These are phyloP conservation scores for Nipponia nippon DNA, from an alignment of 2,113 vertebrate species.

Conservation along the genomic window DNA sequence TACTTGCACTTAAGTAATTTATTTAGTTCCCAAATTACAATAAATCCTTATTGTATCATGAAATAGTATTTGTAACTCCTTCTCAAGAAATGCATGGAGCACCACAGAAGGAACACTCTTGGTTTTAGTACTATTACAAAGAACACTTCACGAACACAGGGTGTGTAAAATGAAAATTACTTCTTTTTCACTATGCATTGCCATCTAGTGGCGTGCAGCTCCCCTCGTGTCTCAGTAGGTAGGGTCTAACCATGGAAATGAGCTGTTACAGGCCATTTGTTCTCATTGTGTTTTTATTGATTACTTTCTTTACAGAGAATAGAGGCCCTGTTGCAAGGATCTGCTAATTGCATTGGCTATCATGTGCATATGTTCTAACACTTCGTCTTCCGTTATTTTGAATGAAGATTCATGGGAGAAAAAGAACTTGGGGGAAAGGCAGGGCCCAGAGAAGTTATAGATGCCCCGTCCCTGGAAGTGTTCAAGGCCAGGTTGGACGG, in stretches of 20 bases:
- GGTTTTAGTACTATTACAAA: no score
- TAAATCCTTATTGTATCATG: neutral
- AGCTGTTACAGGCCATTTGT: rapidly evolving
- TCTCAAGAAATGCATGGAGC: neutral
- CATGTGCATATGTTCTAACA: rapidly evolving
- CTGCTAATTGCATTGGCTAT: neutral
- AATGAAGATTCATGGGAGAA: neutral
- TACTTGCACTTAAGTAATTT: neutral
- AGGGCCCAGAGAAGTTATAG: no score
- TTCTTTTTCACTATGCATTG: neutral
- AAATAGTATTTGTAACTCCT: neutral
- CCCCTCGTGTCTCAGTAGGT: neutral
- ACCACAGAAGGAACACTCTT: rapidly evolving
- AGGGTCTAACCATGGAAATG: neutral
- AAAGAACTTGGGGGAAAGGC: no score
- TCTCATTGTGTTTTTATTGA: rapidly evolving
- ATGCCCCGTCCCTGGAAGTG: no score
- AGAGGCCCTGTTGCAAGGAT: neutral
- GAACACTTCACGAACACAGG: rapidly evolving
- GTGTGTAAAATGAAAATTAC: rapidly evolving
- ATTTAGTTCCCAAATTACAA: neutral
- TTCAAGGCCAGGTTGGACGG: no score
- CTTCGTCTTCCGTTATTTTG: neutral
- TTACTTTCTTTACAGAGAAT: neutral
- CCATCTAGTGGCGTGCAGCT: constrained; percentile 14